A percentile compares a stretch with the other conserved stretches of the same genome.
These are phyloP conservation scores for Cyrtorhinus lividipennis DNA, from an alignment of 1,140 invertebrate species.

Conservation along the genomic window DNA sequence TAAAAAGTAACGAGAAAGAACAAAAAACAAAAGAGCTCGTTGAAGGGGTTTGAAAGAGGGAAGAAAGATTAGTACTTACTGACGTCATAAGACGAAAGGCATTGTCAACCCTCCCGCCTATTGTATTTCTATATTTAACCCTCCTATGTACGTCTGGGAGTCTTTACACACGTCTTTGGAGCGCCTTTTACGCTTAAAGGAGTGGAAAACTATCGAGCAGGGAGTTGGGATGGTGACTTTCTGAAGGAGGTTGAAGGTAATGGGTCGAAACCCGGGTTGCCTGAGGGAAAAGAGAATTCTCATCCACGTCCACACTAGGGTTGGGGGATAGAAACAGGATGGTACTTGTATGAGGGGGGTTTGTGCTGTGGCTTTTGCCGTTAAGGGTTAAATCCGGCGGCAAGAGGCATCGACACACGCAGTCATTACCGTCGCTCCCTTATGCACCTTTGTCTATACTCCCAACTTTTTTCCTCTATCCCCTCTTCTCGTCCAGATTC, in stretches of 20 bases:
- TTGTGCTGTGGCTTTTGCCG: background rate
- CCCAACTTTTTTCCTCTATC: background rate
- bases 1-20: background rate
- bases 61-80: background rate
- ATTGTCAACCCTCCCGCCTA: background rate
- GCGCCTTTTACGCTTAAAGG: background rate
- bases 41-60: background rate
- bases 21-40: background rate
- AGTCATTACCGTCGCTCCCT: slow-evolving; percentile 6
- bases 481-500: background rate
- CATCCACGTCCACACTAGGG: background rate
- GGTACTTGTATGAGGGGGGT: background rate
- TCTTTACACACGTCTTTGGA: background rate
- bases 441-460: slow-evolving; percentile 1
- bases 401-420: background rate
- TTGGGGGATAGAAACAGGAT: background rate
- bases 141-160: background rate
- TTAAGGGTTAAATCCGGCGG: too few species aligned
- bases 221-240: background rate
- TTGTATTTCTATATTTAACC: slow-evolving; percentile 9
- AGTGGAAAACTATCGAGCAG: slow-evolving; percentile 10
- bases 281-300: background rate
- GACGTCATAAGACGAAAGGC: background rate
- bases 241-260: background rate
- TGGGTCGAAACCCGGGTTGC: background rate